phyloP scores from a whole-genome alignment of 2,797 vertebrate genomes.

The Siniperca obscura region DNA sequence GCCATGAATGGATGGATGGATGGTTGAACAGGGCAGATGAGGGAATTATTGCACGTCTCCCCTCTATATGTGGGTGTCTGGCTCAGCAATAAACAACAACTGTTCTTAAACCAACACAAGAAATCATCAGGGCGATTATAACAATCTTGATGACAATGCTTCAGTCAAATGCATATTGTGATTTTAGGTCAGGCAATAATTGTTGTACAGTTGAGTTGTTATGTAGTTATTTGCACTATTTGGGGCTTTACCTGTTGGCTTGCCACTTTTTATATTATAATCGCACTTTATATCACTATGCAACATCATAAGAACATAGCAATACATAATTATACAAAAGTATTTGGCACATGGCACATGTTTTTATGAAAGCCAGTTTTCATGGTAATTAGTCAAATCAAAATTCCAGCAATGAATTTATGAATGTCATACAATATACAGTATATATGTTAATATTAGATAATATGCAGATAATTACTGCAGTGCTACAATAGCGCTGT shows the following conservation, averaged over 20 bases:
- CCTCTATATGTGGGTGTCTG: conserved; percentile 24
- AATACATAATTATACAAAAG: no score
- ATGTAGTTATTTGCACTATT: neutral
- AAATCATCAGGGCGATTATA: neutral
- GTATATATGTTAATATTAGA: no score
- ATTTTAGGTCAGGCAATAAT: neutral
- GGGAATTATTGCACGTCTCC: conserved; percentile 27
- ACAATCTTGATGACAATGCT: neutral
- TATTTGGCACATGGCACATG: neutral
- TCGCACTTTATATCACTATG: neutral
- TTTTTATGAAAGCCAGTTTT: no score
- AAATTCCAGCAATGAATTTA: neutral
- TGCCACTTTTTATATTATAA: neutral
- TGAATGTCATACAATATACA: neutral
- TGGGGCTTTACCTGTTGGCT: conserved; percentile 13
- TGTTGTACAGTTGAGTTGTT: neutral
- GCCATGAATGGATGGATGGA: conserved; percentile 53
- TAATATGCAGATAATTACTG: neutral
- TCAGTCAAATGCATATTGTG: conserved; percentile 4
- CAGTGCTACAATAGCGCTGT: no score
- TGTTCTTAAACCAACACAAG: conserved; percentile 1
- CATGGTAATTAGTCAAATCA: neutral
- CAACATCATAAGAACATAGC: neutral
- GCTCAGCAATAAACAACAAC: conserved; percentile 34
- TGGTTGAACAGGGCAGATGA: conserved; percentile 53